Evolutionary conservation across 30 jellyfish, hydroid and myxozoan genomes (phyloP).

Genomic region (Nemopilema nomurai): DNA sequence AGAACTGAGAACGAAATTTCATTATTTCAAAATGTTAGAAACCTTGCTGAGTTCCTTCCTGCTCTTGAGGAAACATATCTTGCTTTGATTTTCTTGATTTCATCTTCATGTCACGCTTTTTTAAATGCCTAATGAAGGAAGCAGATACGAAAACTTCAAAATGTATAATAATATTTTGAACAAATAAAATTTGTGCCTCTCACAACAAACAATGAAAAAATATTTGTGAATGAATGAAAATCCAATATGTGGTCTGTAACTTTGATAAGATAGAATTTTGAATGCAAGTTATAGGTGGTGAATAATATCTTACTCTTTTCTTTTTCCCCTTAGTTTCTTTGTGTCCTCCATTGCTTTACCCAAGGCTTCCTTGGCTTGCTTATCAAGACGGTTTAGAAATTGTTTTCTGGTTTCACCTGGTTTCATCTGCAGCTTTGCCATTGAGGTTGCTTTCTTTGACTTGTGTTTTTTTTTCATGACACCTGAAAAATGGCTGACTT

Average conservation of each 20-base stretch:
- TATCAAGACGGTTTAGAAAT: slow-evolving; percentile 72
- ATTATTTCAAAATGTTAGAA: not conserved
- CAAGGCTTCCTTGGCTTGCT: slow-evolving; percentile 61
- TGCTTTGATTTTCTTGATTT: slow-evolving; percentile 36
- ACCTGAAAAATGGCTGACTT: not conserved
- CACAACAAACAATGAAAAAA: no score
- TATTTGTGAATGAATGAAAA: no score
- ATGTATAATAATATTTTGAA: no score
- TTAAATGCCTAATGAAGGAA: slow-evolving; percentile 53
- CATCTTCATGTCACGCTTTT: slow-evolving; percentile 71
- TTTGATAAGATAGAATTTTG: not conserved
- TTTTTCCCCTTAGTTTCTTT: slow-evolving; percentile 62
- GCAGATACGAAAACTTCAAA: not conserved
- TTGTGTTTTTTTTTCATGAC: not conserved
- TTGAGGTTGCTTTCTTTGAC: slow-evolving; percentile 8
- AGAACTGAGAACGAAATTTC: no score
- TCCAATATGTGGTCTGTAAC: no score
- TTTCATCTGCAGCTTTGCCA: not conserved
- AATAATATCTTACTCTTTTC: slow-evolving; percentile 68
- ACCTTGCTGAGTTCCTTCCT: not conserved
- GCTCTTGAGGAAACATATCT: not conserved
- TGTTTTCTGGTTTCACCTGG: slow-evolving; percentile 76
- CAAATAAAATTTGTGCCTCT: no score
- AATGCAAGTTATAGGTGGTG: not conserved
- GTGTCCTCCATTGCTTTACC: slow-evolving; percentile 66